Base-by-base conservation (phyloP, 37 sponge, comb jelly and placozoan genomes). In the Sycon ciliatum region DNA sequence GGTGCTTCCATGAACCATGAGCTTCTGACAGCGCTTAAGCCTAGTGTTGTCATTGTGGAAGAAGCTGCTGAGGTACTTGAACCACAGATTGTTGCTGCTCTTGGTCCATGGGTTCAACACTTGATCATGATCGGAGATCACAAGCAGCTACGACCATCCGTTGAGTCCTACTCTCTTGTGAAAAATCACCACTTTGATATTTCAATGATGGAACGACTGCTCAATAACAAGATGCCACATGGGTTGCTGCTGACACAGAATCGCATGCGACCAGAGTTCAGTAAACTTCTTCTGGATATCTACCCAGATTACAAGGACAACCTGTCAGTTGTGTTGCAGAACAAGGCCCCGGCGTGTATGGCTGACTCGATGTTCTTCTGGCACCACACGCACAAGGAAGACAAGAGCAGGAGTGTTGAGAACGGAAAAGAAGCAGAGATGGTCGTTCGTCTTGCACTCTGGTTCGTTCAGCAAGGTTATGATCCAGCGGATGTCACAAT, bases 31-130 rank as follows among this genome's bases (percentile, higher is more conserved):
- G 9, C 26, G 63, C 9, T 60, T 9, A 30, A 9, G 7, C 90
- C 96, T 62, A 85, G 80, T 75, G 81, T 95, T 52, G 77, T 95
- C 18, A 75, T 95, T 34, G 72, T 95, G 35, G 96, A 95, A 84
- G 96, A 95, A 68, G 91, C 91, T 49, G 96, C 96, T 33, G 96
- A 95, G 37, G 81, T 95, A 0, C 71, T 95, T n/a, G 96, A 95
- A 60, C 56, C 96, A 23, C 92, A 86, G 62, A 60, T 95, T 11
- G 57, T 95, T 30, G 82, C 88, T 23, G 85, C 83, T 24, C 79
- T 95, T 13, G 73, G 86, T n/a, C 70, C 85, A 32, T 81, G 79
- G 68, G 88, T 87, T 0, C 79, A 95, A 57, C 92, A 90, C 49
- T 67, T 95, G n/a, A 78, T 95, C 3, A 56, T 95, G 39, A 90